phyloP scores from a whole-genome alignment of 2,888 invertebrate genomes.

The Isotomurus palustris region DNA sequence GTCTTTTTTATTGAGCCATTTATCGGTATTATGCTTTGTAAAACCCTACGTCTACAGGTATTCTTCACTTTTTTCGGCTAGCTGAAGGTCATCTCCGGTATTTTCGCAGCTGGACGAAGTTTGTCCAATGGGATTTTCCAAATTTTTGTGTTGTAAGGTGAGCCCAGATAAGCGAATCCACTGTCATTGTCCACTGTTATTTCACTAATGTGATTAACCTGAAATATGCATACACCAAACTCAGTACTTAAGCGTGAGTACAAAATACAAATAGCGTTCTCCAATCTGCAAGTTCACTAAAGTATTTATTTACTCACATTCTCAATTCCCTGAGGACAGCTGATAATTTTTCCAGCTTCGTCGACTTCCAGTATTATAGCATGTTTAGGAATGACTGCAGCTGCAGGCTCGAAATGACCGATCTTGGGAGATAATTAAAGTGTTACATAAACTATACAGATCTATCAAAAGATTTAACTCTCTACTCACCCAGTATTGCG shows the following conservation, averaged over 20 bases:
- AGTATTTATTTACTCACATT: conserved; percentile 9
- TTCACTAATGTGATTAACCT: conserved; percentile 44
- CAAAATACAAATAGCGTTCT: no score
- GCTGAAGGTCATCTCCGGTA: conserved; percentile 31
- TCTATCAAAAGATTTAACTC: background rate
- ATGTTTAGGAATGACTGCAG: conserved; percentile 52
- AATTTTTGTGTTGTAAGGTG: conserved; percentile 43
- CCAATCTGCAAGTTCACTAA: no score
- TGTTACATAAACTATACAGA: background rate
- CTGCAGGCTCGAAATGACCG: conserved; percentile 60
- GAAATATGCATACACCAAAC: conserved; percentile 52
- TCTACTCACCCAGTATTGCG: conserved; percentile 58
- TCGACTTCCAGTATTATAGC: conserved; percentile 63
- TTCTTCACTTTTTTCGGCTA: background rate
- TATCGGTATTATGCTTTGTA: no score
- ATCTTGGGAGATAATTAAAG: conserved; percentile 52
- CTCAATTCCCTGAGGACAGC: conserved; percentile 59
- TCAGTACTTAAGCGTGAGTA: no score
- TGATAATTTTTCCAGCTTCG: conserved; percentile 67
- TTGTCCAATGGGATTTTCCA: conserved; percentile 38
- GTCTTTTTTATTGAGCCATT: no score
- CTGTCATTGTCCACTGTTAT: conserved; percentile 38
- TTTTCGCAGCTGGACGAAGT: conserved; percentile 16
- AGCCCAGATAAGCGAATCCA: conserved; percentile 41
- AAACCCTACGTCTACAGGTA: no score